Conservation (phyloP, 1,140 invertebrate species). For the Polypedilum pembai region DNA sequence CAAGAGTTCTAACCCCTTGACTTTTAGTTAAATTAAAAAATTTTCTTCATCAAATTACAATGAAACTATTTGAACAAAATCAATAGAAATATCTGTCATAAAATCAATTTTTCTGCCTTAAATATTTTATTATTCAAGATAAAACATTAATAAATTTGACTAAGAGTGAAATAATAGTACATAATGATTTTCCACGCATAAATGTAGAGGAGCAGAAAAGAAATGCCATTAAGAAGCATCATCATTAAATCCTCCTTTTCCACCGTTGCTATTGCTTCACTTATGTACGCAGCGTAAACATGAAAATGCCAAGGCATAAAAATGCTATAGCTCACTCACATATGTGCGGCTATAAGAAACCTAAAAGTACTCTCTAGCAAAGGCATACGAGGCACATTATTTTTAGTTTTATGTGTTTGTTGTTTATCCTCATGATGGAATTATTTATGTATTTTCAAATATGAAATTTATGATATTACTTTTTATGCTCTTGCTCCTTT, state of each 20-base stretch:
- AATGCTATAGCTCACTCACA: background rate
- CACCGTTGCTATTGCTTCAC: background rate
- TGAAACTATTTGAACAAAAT: no score
- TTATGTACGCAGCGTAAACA: background rate
- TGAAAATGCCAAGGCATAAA: conserved; percentile 1
- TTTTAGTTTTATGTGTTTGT: conserved; percentile 28
- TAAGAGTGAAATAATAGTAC: background rate
- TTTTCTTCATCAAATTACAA: no score
- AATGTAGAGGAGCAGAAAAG: background rate
- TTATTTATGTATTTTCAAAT: conserved; percentile 28
- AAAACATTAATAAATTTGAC: background rate
- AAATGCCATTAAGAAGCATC: conserved; percentile 16
- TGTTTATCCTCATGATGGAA: conserved; percentile 27
- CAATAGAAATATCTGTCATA: no score
- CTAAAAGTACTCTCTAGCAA: background rate
- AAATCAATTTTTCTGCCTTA: no score
- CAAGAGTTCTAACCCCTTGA: no score
- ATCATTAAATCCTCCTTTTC: conserved; percentile 15
- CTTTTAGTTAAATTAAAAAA: no score
- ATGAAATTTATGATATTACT: conserved; percentile 29
- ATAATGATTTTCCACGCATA: conserved; percentile 12
- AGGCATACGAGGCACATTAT: conserved; percentile 10
- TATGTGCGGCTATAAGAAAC: background rate
- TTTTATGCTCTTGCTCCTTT: conserved; percentile 4
- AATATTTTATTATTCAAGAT: no score